A percentile compares a stretch with the other conserved stretches of the same genome.
phyloP scores from a whole-genome alignment of 2,888 invertebrate species.

The Asteroscopus sphinx region DNA sequence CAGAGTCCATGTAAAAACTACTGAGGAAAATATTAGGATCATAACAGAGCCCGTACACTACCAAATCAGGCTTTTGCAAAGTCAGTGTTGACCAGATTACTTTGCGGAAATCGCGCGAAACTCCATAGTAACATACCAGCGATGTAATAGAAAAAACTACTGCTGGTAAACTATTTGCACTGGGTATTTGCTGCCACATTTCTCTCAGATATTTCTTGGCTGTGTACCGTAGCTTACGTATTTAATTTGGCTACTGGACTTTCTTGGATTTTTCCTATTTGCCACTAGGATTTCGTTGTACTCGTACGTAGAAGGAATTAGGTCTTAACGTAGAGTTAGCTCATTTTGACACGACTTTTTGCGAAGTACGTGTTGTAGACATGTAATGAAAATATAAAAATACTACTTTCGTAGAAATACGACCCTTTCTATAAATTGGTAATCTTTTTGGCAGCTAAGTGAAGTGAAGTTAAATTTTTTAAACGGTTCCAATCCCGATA shows the following conservation, averaged over 20 bases:
- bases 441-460: too few relatives aligned
- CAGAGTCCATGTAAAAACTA: too few relatives aligned
- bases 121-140: conserved; percentile 10
- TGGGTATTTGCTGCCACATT: conserved; percentile 24
- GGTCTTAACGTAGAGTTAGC: neutral
- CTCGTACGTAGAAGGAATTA: conserved; percentile 5
- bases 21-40: too few relatives aligned
- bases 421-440: too few relatives aligned
- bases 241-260: conserved; percentile 30
- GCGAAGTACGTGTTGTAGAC: too few relatives aligned
- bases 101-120: conserved; percentile 19
- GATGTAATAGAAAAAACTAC: conserved; percentile 32
- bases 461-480: too few relatives aligned
- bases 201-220: conserved; percentile 25
- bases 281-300: conserved; percentile 1
- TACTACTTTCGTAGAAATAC: too few relatives aligned
- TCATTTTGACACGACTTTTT: neutral
- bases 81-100: conserved; percentile 28
- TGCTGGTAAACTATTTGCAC: conserved; percentile 23
- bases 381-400: too few relatives aligned
- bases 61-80: conserved; percentile 30
- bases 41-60: conserved; percentile 9
- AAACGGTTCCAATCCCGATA: too few relatives aligned
- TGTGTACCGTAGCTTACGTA: conserved; percentile 10
- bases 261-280: conserved; percentile 15